Conservation (phyloP, 1,140 invertebrate genomes). For the Drosophila tropicalis region DNA sequence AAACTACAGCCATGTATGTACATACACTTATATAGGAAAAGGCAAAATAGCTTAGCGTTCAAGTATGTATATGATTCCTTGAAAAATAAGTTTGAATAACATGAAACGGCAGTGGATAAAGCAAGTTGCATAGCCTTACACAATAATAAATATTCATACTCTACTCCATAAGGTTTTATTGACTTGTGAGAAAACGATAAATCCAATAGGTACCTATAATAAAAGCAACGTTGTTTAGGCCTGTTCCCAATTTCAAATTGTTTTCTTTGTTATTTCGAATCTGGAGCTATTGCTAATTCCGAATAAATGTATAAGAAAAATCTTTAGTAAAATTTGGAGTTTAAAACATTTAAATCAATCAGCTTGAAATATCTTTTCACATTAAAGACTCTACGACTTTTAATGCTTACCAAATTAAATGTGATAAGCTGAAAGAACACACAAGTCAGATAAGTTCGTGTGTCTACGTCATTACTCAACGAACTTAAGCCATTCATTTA, state of each 20-base stretch:
- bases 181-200: no score
- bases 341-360: no score
- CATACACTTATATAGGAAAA: constrained; percentile 36
- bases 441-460: neutral
- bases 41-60: constrained; percentile 33
- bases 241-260: no score
- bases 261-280: no score
- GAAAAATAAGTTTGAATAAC: constrained; percentile 2
- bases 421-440: neutral
- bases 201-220: no score
- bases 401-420: neutral
- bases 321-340: no score
- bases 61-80: constrained; percentile 46
- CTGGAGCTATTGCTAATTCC: no score
- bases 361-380: no score
- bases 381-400: neutral
- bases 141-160: neutral
- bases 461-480: constrained; percentile 2
- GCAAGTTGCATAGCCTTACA: neutral
- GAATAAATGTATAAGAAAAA: no score
- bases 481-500: constrained; percentile 9
- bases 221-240: no score
- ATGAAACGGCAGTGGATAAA: constrained; percentile 17
- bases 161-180: neutral
- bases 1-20: neutral